Evolutionary conservation across 2,797 vertebrate species (phyloP).

Genomic region (Gouania willdenowi): DNA sequence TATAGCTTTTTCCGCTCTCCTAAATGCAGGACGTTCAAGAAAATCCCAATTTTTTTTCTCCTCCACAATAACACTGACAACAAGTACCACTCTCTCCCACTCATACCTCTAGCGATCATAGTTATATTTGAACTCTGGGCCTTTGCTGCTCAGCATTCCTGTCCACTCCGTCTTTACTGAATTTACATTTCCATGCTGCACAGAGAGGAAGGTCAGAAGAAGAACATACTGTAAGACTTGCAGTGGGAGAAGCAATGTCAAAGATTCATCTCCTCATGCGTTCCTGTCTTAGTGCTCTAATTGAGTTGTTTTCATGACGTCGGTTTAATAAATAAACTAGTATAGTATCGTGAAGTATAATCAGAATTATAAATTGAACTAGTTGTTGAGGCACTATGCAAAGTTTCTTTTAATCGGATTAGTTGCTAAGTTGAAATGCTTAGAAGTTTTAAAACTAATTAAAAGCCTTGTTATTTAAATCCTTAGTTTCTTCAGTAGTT

Average conservation of each 20-base stretch:
- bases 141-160: constrained; percentile 39
- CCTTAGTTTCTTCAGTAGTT: constrained; percentile 25
- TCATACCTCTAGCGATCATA: constrained; percentile 20
- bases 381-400: no score
- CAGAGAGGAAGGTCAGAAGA: constrained; percentile 25
- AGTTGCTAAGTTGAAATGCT: no score
- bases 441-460: neutral
- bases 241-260: constrained; percentile 12
- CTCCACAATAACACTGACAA: constrained; percentile 8
- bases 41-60: constrained; percentile 11
- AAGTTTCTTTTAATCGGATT: neutral
- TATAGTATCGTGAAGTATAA: no score
- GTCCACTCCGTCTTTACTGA: constrained; percentile 25
- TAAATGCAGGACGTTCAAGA: neutral
- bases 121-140: constrained; percentile 32
- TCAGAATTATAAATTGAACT: no score
- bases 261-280: neutral
- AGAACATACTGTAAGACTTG: constrained; percentile 25
- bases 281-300: neutral
- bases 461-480: constrained; percentile 10
- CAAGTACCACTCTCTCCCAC: constrained; percentile 18
- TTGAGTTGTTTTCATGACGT: neutral
- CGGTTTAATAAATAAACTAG: no score
- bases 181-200: constrained; percentile 30
- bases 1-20: neutral